Conservation (phyloP, 2,797 vertebrate species). For the Rallus crepitans region DNA sequence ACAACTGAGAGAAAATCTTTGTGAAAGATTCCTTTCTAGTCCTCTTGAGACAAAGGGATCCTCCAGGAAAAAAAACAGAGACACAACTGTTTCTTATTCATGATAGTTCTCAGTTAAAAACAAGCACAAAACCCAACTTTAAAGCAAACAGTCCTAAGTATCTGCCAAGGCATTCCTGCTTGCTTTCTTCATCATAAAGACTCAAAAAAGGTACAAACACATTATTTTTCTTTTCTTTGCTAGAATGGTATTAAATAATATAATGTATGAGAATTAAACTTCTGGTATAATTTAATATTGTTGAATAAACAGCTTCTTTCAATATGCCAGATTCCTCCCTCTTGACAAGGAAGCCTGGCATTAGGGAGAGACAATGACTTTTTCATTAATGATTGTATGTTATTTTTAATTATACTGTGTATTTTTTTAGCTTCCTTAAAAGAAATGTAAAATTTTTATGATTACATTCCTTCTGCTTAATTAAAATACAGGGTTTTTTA, state of each 20-base stretch:
- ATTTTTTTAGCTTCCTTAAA: not conserved
- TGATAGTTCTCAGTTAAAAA: constrained; percentile 29
- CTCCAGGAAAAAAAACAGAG: constrained; percentile 48
- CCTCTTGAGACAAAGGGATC: constrained; percentile 64
- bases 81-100: constrained; percentile 68
- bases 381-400: not conserved
- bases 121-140: not conserved
- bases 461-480: not conserved
- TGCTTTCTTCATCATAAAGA: not conserved
- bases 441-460: not conserved
- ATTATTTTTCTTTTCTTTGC: not conserved
- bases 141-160: constrained; percentile 37
- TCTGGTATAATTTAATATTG: not conserved
- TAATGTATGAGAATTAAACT: not conserved
- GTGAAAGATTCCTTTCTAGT: constrained; percentile 59
- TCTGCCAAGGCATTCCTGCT: not conserved
- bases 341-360: not conserved
- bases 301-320: not conserved
- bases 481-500: not conserved
- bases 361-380: not conserved
- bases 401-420: not conserved
- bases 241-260: not conserved
- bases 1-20: constrained; percentile 74
- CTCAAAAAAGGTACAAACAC: not conserved
- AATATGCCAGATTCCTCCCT: not conserved